Percentiles rank a stretch among this genome's conserved stretches.
Conservation (phyloP, 2,113 vertebrate genomes). For the Scalopus aquaticus region DNA sequence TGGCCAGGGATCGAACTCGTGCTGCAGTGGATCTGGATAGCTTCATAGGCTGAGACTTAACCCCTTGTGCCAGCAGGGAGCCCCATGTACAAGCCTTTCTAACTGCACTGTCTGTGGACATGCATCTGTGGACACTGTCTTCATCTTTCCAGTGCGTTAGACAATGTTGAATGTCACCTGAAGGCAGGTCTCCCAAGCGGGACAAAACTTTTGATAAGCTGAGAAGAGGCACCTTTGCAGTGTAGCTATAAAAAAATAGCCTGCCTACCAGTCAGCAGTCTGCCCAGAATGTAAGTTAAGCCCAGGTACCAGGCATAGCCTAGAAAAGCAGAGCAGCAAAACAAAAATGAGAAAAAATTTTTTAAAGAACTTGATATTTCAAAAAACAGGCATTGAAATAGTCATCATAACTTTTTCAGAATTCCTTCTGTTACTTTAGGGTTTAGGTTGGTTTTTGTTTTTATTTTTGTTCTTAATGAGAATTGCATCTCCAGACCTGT, state of each 20-base stretch:
- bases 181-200: not conserved
- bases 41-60: too few species aligned
- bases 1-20: too few species aligned
- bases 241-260: not conserved
- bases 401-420: constrained; percentile 73
- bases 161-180: not conserved
- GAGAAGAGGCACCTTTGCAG: not conserved
- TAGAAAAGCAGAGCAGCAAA: constrained; percentile 48
- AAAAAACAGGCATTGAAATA: constrained; percentile 74
- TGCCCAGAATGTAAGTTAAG: not conserved
- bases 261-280: not conserved
- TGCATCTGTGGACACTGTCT: too few species aligned
- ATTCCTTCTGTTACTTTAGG: constrained; percentile 70
- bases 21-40: too few species aligned
- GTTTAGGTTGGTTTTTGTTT: not conserved
- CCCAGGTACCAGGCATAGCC: not conserved
- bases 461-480: not conserved
- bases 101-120: not conserved
- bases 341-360: constrained; percentile 22
- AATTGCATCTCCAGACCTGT: not conserved
- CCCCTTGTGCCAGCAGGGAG: too few species aligned
- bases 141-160: not conserved
- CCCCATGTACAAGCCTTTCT: not conserved
- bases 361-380: constrained; percentile 73
- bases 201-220: not conserved